These are phyloP conservation scores for Neria commutata DNA, from an alignment of 2,888 invertebrate species.

Conservation along the genomic window DNA sequence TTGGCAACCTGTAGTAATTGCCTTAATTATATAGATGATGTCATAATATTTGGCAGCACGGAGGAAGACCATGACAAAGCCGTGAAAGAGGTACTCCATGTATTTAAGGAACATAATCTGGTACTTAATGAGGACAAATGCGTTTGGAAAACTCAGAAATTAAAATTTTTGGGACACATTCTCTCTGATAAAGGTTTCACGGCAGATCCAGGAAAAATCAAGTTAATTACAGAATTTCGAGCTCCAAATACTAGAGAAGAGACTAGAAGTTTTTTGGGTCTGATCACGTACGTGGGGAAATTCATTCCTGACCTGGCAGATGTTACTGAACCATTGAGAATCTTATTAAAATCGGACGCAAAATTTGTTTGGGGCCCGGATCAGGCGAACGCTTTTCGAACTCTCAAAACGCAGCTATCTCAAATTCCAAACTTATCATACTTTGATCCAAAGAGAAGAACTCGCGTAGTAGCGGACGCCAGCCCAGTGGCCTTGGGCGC, in stretches of 20 bases:
- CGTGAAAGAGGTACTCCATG: conserved; percentile 30
- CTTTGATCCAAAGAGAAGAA: conserved; percentile 13
- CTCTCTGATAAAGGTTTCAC: conserved; percentile 26
- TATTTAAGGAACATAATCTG: conserved; percentile 32
- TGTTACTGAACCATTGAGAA: conserved; percentile 18
- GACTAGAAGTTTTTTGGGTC: conserved; percentile 40
- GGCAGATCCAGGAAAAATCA: conserved; percentile 25
- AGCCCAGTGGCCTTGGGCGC: no score
- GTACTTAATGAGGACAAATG: conserved; percentile 41
- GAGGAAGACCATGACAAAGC: conserved; percentile 40
- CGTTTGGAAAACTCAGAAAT: conserved; percentile 9
- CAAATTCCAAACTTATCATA: no score
- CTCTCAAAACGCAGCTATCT: conserved; percentile 31
- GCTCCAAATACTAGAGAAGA: conserved; percentile 38
- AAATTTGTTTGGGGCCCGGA: conserved; percentile 37
- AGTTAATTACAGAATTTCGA: conserved; percentile 32
- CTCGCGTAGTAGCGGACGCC: no score
- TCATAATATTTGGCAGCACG: conserved; percentile 35
- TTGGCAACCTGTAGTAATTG: conserved; percentile 39
- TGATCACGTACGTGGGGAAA: conserved; percentile 43
- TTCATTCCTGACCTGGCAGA: conserved; percentile 12
- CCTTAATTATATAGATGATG: conserved; percentile 42
- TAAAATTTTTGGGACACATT: conserved; percentile 26
- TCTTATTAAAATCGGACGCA: conserved; percentile 39
- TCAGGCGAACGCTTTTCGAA: conserved; percentile 40